Base-by-base conservation (phyloP, 2,113 vertebrate genomes). In the Tetrax tetrax region DNA sequence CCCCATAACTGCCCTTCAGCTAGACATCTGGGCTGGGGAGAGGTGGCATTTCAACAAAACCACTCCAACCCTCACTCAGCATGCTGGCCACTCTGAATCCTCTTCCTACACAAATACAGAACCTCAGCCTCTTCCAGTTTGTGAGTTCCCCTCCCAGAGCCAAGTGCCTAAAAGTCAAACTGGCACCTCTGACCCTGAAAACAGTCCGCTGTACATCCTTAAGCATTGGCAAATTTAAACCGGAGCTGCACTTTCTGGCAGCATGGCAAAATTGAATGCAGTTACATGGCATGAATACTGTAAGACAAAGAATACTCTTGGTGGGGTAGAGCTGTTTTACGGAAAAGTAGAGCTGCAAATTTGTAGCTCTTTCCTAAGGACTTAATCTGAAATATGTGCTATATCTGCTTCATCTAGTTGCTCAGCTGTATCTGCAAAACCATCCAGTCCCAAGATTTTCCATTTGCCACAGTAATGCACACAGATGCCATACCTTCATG, bases 401-500 rank as follows among this genome's bases (percentile, higher is more conserved):
- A n/a, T 50, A 61, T 5, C 45, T n/a, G 22, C 14, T 37, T 29
- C 23, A 6, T 35, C 33, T 28, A 35, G 47, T 14, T 17, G 4
- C 43, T 82, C n/a, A 38, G 15, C 10, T 8, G 15, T 35, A 3
- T 11, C 71, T 72, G 25, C 61, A 92, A 75, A 75, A 38, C 22
- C 35, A 43, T 18, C n/a, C 31, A 37, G 43, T 16, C 27, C 14
- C 33, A n/a, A 14, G 17, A 29, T 48, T 41, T 38, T 59, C 50
- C 80, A 22, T 33, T 76, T 17, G 54, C 59, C 89, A 68, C n/a
- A 82, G 22, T 17, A 89, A 47, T 5, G 11, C 31, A 43, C 54
- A 27, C 33, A 41, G 43, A 25, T 31, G 14, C 41, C 5, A 15
- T 35, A 17, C 9, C 24, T 68, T 35, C 60, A 29, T 0, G 0